Conservation (phyloP, 2,797 vertebrate genomes). For the Clarias laeviceps region DNA sequence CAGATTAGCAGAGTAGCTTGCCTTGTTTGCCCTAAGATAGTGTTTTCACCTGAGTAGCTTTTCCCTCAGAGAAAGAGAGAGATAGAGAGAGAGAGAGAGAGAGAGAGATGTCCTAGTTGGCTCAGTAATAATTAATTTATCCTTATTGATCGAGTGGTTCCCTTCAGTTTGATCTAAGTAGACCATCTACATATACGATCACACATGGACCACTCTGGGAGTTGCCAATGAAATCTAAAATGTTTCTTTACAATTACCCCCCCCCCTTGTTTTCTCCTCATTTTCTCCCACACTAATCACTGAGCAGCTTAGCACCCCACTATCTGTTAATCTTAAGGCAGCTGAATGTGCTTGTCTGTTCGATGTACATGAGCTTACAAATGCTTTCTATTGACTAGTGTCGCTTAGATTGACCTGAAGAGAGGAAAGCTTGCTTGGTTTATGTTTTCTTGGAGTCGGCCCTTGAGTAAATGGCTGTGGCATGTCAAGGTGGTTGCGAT, state of each 20-base stretch:
- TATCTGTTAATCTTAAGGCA: not conserved
- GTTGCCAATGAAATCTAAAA: not conserved
- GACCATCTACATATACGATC: not conserved
- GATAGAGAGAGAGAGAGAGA: not conserved
- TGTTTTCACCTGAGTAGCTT: not conserved
- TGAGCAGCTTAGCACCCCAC: not conserved
- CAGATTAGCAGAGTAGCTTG: not conserved
- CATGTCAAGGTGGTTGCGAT: not conserved
- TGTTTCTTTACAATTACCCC: not conserved
- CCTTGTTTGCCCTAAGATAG: no score
- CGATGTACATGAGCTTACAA: not conserved
- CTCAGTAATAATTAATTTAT: slow-evolving; percentile 11
- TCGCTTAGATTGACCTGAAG: not conserved
- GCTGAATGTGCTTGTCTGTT: not conserved
- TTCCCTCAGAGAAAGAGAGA: not conserved
- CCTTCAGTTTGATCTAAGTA: not conserved
- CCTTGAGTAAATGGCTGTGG: not conserved
- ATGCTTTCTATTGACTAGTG: not conserved
- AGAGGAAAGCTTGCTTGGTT: not conserved
- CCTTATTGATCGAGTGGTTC: slow-evolving; percentile 1
- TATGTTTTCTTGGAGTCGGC: not conserved
- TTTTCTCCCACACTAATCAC: not conserved
- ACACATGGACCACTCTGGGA: not conserved
- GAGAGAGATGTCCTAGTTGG: not conserved
- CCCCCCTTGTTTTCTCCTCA: not conserved